Evolutionary conservation across 2,113 vertebrate species (phyloP).

Genomic region (Chroicocephalus ridibundus): DNA sequence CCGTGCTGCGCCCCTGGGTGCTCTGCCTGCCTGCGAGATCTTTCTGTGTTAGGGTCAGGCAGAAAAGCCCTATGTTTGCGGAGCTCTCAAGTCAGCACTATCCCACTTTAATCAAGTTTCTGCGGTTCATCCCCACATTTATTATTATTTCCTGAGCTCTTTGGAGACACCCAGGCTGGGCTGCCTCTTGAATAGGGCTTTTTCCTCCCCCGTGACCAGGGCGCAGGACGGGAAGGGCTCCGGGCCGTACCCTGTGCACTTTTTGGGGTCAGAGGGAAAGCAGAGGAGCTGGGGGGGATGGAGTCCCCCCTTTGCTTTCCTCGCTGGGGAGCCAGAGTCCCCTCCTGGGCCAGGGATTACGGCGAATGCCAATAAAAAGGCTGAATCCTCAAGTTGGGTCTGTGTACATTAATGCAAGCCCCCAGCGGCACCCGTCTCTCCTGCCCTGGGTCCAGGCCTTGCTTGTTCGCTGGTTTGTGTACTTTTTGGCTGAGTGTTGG

Average conservation of each 20-base stretch:
- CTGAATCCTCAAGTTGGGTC: background rate
- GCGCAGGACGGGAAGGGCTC: background rate
- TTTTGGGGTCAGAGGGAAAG: background rate
- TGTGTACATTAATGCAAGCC: background rate
- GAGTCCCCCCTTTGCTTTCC: background rate
- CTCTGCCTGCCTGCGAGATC: background rate
- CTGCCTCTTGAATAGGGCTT: background rate
- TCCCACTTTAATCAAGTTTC: background rate
- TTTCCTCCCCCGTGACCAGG: background rate
- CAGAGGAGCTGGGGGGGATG: background rate
- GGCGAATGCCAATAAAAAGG: background rate
- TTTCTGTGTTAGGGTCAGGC: background rate
- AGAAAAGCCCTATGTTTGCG: rapidly evolving
- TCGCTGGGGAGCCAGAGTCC: background rate
- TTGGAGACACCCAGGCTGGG: background rate
- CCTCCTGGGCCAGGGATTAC: background rate
- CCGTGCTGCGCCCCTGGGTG: background rate
- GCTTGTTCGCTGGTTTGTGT: background rate
- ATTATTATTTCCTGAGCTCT: background rate
- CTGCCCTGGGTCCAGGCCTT: background rate
- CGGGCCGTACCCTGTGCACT: rapidly evolving
- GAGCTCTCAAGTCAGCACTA: background rate
- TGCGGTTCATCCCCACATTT: background rate
- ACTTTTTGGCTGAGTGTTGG: background rate
- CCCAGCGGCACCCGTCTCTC: background rate